phyloP scores from a whole-genome alignment of 2,888 invertebrate species.

The Flexamia atlantica region DNA sequence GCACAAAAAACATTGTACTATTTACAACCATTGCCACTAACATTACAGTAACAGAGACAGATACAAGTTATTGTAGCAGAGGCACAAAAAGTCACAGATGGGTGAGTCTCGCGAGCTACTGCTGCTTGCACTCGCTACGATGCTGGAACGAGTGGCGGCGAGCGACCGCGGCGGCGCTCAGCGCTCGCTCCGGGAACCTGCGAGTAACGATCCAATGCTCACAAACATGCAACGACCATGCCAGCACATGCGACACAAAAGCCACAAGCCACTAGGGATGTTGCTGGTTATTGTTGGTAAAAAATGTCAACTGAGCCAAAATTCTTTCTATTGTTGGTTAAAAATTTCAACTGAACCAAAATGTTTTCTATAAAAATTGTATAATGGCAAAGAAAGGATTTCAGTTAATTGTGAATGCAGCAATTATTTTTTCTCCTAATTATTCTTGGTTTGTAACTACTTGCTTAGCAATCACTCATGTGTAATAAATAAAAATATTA shows the following conservation, averaged over 20 bases:
- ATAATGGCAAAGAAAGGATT: no score
- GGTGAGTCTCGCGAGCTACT: constrained; percentile 57
- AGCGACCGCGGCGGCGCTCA: constrained; percentile 62
- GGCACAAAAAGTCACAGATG: constrained; percentile 50
- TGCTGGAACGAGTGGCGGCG: constrained; percentile 68
- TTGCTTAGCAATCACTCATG: no score
- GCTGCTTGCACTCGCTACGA: constrained; percentile 68
- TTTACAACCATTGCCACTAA: background rate
- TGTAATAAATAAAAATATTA: no score
- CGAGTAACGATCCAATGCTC: constrained; percentile 51
- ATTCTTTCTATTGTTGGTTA: no score
- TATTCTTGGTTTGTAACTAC: no score
- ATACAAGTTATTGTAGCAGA: background rate
- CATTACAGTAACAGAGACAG: background rate
- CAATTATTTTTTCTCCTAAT: no score
- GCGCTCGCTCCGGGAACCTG: constrained; percentile 62
- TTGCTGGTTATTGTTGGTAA: background rate
- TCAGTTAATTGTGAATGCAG: no score
- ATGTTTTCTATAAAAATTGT: no score
- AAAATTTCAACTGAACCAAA: no score
- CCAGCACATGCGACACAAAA: constrained; percentile 61
- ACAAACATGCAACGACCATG: constrained; percentile 65
- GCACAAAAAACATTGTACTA: background rate
- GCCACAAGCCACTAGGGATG: constrained; percentile 54
- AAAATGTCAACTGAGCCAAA: no score